Evolutionary conservation across 2,797 vertebrate genomes (phyloP), one percentile per base, ranked within the genome.

Genomic region (Falco naumanni): DNA sequence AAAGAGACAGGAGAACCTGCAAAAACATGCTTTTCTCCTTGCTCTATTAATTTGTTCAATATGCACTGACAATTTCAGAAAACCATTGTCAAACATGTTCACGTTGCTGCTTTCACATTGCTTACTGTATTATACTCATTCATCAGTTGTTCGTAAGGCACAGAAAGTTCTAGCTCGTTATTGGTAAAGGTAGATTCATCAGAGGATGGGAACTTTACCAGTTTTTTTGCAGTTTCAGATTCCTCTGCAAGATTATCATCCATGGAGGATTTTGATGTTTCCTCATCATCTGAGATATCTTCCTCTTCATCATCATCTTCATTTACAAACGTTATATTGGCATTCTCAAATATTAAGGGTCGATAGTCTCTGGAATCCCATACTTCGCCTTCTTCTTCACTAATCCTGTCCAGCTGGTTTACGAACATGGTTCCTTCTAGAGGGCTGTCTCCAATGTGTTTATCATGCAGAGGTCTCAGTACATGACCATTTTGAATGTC

Each of bases 401-500:
- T 98, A 11, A 99, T 99, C 80, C 99, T 99, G 97, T 99, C 99
- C 41, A 99, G 98, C 87, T 99, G 99, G 97, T 99, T 99, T 68
- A 98, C 98, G 9, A 97, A 98, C 82, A 98, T 97, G 31, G 87
- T 91, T 43, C 97, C 98, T 50, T 97, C 97, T 34, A 74, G 89
- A 69, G 97, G 96, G 13, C 92, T 95, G 3, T 98, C 98, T 61
- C 97, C 97, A 1, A 85, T 94, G 41, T 2, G 68, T n/a, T 98
- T 99, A 33, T 98, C 98, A 1, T 98, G 96, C 31, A 98, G 95
- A 24, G 99, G 97, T n/a, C 97, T 98, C 3, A 99, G 98, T 56
- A 99, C 96, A 2, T 98, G 98, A 59, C 98, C 98, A 29, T 98
- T 99, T 8, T 98, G 98, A 11, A 98, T 96, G 6, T 97, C 97